phyloP scores from a whole-genome alignment of 2,113 vertebrate species.

The Xiphophorus couchianus region DNA sequence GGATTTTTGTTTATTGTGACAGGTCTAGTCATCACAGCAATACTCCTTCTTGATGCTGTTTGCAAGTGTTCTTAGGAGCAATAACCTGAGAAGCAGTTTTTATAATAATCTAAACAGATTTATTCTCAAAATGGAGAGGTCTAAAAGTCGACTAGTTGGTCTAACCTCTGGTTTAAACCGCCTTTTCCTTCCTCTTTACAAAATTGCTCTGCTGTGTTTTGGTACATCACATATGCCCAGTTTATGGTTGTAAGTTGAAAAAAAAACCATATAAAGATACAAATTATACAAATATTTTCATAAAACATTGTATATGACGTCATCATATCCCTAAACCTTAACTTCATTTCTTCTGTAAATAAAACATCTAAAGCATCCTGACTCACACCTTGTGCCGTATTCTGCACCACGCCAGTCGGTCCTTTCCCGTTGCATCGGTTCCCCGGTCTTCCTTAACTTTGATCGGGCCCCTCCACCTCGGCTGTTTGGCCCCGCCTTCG shows the following conservation, averaged over 20 bases:
- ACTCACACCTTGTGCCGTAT: slow-evolving; percentile 2
- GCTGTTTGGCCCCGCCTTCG: slow-evolving; percentile 8
- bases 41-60: no score
- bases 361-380: neutral
- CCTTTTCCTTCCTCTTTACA: neutral
- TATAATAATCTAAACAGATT: no score
- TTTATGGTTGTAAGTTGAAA: no score
- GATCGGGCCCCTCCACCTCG: slow-evolving; percentile 33
- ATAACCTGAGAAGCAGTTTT: no score
- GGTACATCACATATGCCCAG: no score
- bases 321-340: neutral
- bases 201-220: no score
- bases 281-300: neutral
- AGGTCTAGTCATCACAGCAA: no score
- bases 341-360: neutral
- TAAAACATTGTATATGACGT: neutral
- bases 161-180: no score
- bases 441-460: slow-evolving; percentile 51
- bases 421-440: slow-evolving; percentile 17
- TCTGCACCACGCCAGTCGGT: slow-evolving; percentile 33
- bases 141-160: no score
- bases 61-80: no score
- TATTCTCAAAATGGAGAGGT: no score
- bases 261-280: neutral
- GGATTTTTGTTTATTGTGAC: no score